A percentile compares a stretch with the other conserved stretches of the same genome.
Evolutionary conservation across 2,797 vertebrate species (phyloP).

Genomic region (Rhinoraja longicauda): DNA sequence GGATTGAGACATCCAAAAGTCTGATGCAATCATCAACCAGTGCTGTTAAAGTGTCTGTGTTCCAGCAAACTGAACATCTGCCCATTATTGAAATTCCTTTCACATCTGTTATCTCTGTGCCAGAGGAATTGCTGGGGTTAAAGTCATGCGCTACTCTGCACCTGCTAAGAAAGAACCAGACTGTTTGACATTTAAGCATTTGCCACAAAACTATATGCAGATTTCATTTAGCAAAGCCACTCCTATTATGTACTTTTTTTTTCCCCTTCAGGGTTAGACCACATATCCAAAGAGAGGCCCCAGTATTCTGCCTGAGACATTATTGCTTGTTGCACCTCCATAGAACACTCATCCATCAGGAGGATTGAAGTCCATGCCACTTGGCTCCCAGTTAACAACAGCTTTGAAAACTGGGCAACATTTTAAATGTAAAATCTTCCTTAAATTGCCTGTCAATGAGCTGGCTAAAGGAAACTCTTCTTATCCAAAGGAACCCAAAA

Average conservation of each 20-base stretch:
- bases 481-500: no score
- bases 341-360: background rate
- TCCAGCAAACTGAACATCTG: background rate
- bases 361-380: background rate
- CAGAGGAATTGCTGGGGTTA: background rate
- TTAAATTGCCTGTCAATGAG: background rate
- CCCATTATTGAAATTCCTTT: background rate
- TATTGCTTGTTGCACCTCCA: background rate
- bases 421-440: background rate
- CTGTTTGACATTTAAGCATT: slow-evolving; percentile 1
- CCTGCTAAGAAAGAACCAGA: background rate
- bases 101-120: no score
- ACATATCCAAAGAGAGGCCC: background rate
- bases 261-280: background rate
- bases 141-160: background rate
- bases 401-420: background rate
- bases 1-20: background rate
- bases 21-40: background rate
- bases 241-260: background rate
- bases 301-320: background rate
- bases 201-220: background rate
- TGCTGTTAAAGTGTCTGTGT: background rate
- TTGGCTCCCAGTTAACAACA: background rate
- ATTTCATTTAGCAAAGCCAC: background rate
- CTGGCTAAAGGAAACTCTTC: background rate